Base-by-base conservation (phyloP, 2,113 vertebrate species). In the Oncorhynchus kisutch region DNA sequence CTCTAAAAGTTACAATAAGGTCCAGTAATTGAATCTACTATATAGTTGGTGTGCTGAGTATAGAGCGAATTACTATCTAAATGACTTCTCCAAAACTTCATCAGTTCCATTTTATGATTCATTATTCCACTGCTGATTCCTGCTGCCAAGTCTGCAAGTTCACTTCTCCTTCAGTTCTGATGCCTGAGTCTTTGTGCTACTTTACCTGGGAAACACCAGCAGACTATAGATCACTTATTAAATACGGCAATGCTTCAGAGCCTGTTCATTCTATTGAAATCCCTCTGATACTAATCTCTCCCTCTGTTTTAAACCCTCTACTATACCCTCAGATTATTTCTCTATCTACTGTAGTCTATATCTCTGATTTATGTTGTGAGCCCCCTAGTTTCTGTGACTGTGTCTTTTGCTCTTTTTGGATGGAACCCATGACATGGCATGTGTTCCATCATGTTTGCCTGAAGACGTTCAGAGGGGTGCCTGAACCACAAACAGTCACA, bases 221-320 rank as follows among this genome's bases (percentile, higher is more conserved):
- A 3, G 68, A 75, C 29, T 77, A 4, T 54, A 72, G 62, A 79
- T 69, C 74, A 49, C 9, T 73, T 81, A 81, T 81, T 74, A 71
- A 83, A 81, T 22, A 81, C 60, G 78, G 22, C 39, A 57, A 77
- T 71, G 70, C 72, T 72, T 80, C 70, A 82, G 51, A 78, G 18
- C 67, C 25, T 71, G 54, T 82, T 77, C 71, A 68, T 71, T 81
- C 71, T 69, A 64, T 67, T 57, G 45, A 84, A 80, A 76, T 64
- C 31, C 72, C 22, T 70, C 59, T 70, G 72, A 86, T 83, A 76
- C 31, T 77, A 79, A 84, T 87, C 72, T 77, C 70, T 76, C 1
- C 75, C 65, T 77, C 66, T 49, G 73, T 74, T 60, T 76, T 67
- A 78, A 8, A 45, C 57, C 62, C 14, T 64, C 34, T 65, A 29